A percentile compares a stretch with the other conserved stretches of the same genome.
Evolutionary conservation across 2,888 invertebrate species (phyloP).

Genomic region (Drosophila pseudotalamancana): DNA sequence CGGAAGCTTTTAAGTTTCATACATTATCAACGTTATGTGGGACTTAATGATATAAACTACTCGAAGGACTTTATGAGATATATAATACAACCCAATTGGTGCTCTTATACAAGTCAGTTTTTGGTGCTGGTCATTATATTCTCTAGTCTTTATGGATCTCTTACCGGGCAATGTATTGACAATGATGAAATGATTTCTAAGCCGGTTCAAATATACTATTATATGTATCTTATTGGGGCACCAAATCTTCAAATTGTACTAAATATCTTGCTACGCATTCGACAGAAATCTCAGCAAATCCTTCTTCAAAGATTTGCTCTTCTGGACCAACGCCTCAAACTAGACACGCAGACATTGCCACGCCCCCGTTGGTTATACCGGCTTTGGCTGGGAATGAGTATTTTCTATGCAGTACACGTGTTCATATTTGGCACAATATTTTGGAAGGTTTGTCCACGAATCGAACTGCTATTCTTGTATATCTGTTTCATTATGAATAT

Average conservation of each 20-base stretch:
- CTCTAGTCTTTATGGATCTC: not conserved
- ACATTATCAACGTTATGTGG: conserved; percentile 34
- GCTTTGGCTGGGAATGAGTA: conserved; percentile 4
- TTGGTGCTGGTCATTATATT: not conserved
- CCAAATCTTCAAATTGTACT: conserved; percentile 17
- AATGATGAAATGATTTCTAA: conserved; percentile 13
- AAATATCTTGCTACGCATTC: not conserved
- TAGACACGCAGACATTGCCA: not conserved
- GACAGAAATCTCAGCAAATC: conserved; percentile 3
- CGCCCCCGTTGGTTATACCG: conserved; percentile 3
- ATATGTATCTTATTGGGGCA: not conserved
- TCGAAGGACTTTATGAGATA: not conserved
- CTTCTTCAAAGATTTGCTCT: conserved; percentile 9
- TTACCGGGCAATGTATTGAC: not conserved
- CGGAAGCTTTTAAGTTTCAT: conserved; percentile 3
- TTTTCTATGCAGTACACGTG: not conserved
- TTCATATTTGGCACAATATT: not conserved
- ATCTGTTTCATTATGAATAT: not conserved
- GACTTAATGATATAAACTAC: conserved; percentile 14
- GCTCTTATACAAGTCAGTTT: not conserved
- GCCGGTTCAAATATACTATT: conserved; percentile 8
- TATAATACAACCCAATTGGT: not conserved
- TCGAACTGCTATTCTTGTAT: not conserved
- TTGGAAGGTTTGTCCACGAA: conserved; percentile 6
- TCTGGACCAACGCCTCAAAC: not conserved